Evolutionary conservation across 53 echinoderm and acorn worm species (phyloP), one percentile per base, ranked within the genome.

Genomic region (Actinopyga echinites): DNA sequence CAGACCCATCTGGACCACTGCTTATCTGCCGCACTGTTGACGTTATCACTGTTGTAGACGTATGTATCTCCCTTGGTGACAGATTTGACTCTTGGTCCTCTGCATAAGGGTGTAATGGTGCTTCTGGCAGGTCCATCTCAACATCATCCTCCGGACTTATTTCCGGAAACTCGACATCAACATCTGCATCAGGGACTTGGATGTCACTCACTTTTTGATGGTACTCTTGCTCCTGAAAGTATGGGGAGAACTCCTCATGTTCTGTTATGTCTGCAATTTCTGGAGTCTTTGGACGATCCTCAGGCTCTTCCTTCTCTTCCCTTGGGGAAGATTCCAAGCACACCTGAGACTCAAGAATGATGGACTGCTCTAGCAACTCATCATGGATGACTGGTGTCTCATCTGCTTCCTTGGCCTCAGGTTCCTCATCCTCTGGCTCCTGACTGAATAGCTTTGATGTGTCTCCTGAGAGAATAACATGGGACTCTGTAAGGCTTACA

Each of bases 251-350:
- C 57, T 80, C 81, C 81, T 61, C 81, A 38, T 80, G 81, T 57
- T 80, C 91, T 60, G 87, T 87, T 17, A 91, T 87, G 66, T 91
- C 91, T 20, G 79, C 42, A 37, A 91, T 91, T 26, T 96, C 96
- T 71, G 96, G 96, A 53, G 96, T 96, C 74, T 74, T 82, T 56
- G 88, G 91, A 1, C 91, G 81, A 42, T 93, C 95, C 17, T 32
- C 31, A 57, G 68, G 79, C 34, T 84, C 80, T 57, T 87, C 90
- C 24, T 56, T 38, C 32, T 85, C 82, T 71, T 80, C 84, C 30
- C 37, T 61, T 34, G 84, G 84, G 52, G 65, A 29, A 54, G 83
- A 68, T 29, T 91, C 87, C 26, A 91, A 35, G 36, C 60, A 84
- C 30, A 69, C 62, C 30, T 87, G 68, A 44, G 57, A 56, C 80